phyloP scores from a whole-genome alignment of 2,888 invertebrate species.

The Lymantria dispar region DNA sequence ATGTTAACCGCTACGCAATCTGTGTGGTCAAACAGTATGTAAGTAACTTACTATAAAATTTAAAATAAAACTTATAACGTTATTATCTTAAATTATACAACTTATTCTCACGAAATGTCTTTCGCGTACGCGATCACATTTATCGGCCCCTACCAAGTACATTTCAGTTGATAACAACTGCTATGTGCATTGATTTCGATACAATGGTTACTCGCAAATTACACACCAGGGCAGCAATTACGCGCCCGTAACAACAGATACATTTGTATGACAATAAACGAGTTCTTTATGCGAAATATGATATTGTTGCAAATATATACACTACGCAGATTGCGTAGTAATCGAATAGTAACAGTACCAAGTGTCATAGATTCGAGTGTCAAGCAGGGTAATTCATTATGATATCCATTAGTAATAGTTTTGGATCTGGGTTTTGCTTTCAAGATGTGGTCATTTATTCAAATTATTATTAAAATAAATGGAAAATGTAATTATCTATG shows the following conservation, averaged over 20 bases:
- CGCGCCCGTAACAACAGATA: conserved; percentile 72
- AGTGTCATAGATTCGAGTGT: conserved; percentile 2
- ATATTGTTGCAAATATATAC: conserved; percentile 43
- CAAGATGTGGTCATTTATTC: no score
- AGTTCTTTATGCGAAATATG: conserved; percentile 68
- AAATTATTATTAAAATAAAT: no score
- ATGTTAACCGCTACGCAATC: no score
- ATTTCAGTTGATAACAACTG: conserved; percentile 50
- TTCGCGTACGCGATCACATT: conserved; percentile 9
- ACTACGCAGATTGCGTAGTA: conserved; percentile 25
- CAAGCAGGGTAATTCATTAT: no score
- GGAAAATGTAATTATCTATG: no score
- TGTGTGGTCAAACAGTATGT: no score
- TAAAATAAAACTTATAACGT: no score
- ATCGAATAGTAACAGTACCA: neutral
- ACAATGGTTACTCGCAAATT: conserved; percentile 72
- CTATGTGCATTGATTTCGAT: conserved; percentile 49
- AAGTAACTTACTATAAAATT: no score
- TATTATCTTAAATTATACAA: neutral
- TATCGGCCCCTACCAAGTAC: conserved; percentile 36
- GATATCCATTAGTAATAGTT: no score
- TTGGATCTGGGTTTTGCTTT: no score
- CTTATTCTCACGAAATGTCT: conserved; percentile 18
- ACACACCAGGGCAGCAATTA: conserved; percentile 72
- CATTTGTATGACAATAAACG: conserved; percentile 79